Evolutionary conservation across 2,113 vertebrate species (phyloP), one percentile per base, ranked within the genome.

Genomic region (Caretta caretta): DNA sequence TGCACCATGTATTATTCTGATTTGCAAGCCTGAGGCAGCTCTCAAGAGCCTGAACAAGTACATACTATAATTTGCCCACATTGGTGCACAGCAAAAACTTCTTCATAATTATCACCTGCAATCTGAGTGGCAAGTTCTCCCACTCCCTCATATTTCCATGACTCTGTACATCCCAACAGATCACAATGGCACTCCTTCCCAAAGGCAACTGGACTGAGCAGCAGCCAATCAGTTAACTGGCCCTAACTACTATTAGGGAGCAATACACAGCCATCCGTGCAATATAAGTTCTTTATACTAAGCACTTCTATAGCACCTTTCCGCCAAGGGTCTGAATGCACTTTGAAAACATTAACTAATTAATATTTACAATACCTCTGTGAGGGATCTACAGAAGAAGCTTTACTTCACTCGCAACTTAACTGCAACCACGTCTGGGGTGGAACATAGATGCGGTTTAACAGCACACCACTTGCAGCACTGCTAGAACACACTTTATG

Each of bases 281-380:
- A 49, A 4, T 0, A 1, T 8, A 62, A 1, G 35, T 27, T 93
- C 2, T 5, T 65, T 42, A 24, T 62, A 56, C n/a, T 0, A 1
- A 53, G 84, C 1, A 0, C 22, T 10, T 2, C 11, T 2, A 57
- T 81, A 1, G 84, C 3, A 1, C 14, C 53, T 79, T 57, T 10
- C n/a, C 17, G n/a, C 10, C 1, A 0, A 1, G 38, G 7, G 4
- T 9, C 35, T 19, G 86, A 3, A 22, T 54, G 83, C 51, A 0
- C 62, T 62, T 22, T 0, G 82, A 31, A 25, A 84, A 6, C 42
- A 53, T 0, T 27, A 31, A 69, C 51, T 5, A 1, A 16, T 50
- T 1, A 2, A 16, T 0, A 0, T 31, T 11, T 5, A 0, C 0
- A 0, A 2, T 10, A 8, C n/a, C 54, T 0, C 49, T 35, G 79